Base-by-base conservation (phyloP, 2,797 vertebrate genomes). In the Cynopterus sphinx region DNA sequence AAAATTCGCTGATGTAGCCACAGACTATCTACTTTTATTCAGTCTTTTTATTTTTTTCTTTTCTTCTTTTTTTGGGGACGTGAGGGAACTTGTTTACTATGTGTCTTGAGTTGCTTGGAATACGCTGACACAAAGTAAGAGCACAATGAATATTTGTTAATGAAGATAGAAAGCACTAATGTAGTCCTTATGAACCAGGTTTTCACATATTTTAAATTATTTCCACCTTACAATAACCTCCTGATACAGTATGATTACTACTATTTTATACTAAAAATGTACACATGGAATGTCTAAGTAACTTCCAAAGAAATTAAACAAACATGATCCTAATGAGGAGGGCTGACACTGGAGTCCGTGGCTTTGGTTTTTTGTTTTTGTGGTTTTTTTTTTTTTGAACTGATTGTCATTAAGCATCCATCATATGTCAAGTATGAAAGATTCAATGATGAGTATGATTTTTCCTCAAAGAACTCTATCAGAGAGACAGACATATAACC, bases 401-500 rank as follows among this genome's bases (percentile, higher is more conserved):
- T 70, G 33, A 70, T 87, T 46, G 55, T 92, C 57, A 74, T 61
- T 84, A 75, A 87, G 31, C 28, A 74, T n/a, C 28, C 3, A 82
- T 55, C 28, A 68, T 55, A 39, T 63, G 36, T 82, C 31, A 92
- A 61, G 4, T 19, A 92, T 55, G 79, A 90, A 93, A 57, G 63
- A 78, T 41, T 78, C 26, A 59, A 0, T 90, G 67, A 92, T 53
- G 26, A 83, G 19, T 87, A 53, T 92, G 28, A 74, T 95, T 96
- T 93, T 13, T 28, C 41, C 15, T 86, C 41, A 77, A 59, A 61
- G 22, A 77, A 31, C 33, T 92, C 28, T 93, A 22, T 88, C 68
- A 91, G n/a, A 73, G 22, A 89, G 65, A 74, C 26, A 96, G 79
- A 51, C 24, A 63, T 24, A 39, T 33, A 84, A 79, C 31, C 92